Conservation (phyloP, 2,888 invertebrate genomes). For the Muscina levida region DNA sequence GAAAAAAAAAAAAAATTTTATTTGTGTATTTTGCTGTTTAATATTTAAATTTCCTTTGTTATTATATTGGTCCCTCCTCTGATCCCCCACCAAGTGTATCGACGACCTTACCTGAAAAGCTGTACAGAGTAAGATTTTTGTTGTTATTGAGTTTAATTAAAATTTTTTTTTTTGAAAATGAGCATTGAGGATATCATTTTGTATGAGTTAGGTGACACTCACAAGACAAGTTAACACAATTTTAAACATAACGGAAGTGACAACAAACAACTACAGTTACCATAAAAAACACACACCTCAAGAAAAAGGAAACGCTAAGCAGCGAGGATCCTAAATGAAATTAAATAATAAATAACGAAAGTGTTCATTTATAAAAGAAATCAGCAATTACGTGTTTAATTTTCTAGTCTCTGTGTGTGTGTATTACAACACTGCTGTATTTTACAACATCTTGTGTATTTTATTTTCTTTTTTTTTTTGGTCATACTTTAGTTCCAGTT, state of each 20-base stretch:
- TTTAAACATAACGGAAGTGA: too few species aligned
- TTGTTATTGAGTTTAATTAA: too few species aligned
- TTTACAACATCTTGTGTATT: neutral
- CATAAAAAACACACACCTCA: slow-evolving; percentile 8
- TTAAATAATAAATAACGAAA: slow-evolving; percentile 63
- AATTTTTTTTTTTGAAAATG: too few species aligned
- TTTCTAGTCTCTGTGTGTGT: slow-evolving; percentile 37
- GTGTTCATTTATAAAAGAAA: slow-evolving; percentile 65
- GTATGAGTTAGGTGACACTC: neutral
- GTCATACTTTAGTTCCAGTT: slow-evolving; percentile 7
- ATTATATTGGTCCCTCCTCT: neutral
- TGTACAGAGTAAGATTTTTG: too few species aligned
- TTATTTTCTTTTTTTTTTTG: too few species aligned
- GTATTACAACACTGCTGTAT: neutral
- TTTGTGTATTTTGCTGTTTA: slow-evolving; percentile 30
- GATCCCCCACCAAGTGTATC: neutral
- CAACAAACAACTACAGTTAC: slow-evolving; percentile 13
- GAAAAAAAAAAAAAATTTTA: slow-evolving; percentile 14
- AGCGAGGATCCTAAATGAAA: slow-evolving; percentile 51
- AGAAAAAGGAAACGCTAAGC: slow-evolving; percentile 18
- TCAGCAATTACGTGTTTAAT: slow-evolving; percentile 56
- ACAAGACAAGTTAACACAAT: neutral
- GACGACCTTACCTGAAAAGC: slow-evolving; percentile 9
- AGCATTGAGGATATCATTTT: too few species aligned
- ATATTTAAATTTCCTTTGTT: slow-evolving; percentile 13